Evolutionary conservation across 2,113 vertebrate species (phyloP).

Genomic region (Carlito syrichta): DNA sequence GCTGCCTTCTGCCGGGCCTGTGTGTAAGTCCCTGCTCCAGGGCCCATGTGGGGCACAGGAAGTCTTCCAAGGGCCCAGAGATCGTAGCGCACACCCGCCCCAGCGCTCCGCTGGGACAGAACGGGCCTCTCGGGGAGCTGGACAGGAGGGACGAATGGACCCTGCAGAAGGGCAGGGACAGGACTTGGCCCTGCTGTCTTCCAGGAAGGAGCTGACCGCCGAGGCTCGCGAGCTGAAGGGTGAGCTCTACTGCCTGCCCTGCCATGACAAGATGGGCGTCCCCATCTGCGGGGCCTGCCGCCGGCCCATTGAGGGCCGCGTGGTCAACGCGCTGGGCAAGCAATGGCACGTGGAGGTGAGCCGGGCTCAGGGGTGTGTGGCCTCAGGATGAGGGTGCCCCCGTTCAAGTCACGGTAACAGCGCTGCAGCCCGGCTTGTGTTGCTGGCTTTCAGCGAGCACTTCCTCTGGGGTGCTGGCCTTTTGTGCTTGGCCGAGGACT

Average conservation of each 20-base stretch:
- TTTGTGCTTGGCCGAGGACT: neutral
- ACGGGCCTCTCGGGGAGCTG: neutral
- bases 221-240: conserved; percentile 86
- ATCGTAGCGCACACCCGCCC: neutral
- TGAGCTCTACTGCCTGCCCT: conserved; percentile 84
- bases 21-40: neutral
- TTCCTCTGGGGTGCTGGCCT: too few species aligned
- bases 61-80: neutral
- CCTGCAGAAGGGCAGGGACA: neutral
- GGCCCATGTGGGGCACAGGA: conserved; percentile 30
- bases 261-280: conserved; percentile 86
- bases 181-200: neutral
- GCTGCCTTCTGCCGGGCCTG: neutral
- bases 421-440: too few species aligned
- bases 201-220: conserved; percentile 84
- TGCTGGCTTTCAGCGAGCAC: too few species aligned
- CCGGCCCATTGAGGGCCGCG: conserved; percentile 83
- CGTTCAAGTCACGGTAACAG: neutral
- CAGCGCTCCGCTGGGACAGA: neutral
- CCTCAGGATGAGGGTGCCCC: neutral
- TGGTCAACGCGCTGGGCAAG: conserved; percentile 85
- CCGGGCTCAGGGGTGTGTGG: fast-evolving
- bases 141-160: neutral
- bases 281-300: conserved; percentile 86
- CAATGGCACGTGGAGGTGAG: conserved; percentile 87